A percentile compares a stretch with the other conserved stretches of the same genome.
Evolutionary conservation across 2,113 vertebrate genomes (phyloP).

Genomic region (Corydoras sp.): DNA sequence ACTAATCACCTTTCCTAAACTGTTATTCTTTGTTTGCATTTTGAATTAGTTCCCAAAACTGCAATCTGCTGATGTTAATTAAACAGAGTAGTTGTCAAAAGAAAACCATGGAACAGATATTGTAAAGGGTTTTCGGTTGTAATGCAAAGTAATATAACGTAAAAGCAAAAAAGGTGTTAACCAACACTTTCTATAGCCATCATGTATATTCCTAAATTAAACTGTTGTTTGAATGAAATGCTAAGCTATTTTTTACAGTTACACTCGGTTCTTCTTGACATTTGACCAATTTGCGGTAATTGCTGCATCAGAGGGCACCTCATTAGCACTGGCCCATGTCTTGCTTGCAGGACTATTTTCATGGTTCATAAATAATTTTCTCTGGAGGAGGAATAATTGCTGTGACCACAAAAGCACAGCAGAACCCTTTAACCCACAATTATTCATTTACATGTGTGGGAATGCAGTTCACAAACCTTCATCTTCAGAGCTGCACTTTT

Average conservation of each 20-base stretch:
- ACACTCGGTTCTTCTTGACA: neutral
- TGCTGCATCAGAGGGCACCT: neutral
- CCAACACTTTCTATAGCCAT: too few relatives aligned
- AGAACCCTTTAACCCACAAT: slow-evolving; percentile 17
- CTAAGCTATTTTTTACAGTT: neutral
- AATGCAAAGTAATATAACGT: too few relatives aligned
- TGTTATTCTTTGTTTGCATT: too few relatives aligned
- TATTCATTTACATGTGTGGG: slow-evolving; percentile 28
- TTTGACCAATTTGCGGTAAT: neutral
- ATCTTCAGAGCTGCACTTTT: slow-evolving; percentile 13
- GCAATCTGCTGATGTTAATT: too few relatives aligned
- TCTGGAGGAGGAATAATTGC: slow-evolving; percentile 12
- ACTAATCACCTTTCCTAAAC: too few relatives aligned
- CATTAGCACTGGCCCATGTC: neutral
- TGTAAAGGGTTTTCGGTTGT: too few relatives aligned
- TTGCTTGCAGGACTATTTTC: slow-evolving; percentile 15
- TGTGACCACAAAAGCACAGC: slow-evolving; percentile 11
- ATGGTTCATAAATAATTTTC: slow-evolving; percentile 16
- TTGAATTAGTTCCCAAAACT: too few relatives aligned
- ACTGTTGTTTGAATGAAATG: too few relatives aligned
- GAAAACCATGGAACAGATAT: too few relatives aligned
- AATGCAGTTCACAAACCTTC: slow-evolving; percentile 15
- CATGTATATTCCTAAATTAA: too few relatives aligned
- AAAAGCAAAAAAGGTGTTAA: too few relatives aligned
- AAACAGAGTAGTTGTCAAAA: too few relatives aligned